Base-by-base conservation (phyloP, 1,140 invertebrate genomes). In the Cyclina sinensis region DNA sequence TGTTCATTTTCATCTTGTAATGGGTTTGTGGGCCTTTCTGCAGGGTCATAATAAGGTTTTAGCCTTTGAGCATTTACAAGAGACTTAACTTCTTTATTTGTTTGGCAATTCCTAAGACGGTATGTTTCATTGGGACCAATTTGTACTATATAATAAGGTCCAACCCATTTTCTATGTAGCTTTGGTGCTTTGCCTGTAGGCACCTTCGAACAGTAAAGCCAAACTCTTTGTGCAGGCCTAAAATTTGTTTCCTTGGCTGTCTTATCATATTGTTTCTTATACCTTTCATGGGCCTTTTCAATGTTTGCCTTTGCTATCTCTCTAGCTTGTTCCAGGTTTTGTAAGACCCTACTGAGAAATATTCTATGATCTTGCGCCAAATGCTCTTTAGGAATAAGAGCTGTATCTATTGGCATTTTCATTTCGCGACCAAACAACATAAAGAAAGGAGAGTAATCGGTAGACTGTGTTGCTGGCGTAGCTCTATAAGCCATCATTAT, bases 381-480 rank as follows among this genome's bases (percentile, higher is more conserved):
- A 74, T n/a, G n/a, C 16, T 82, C 74, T 39, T 54, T 57, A 14
- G 82, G 86, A 46, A 57, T 79, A 1, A 89, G 7, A 24, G 5
- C 30, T 59, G 68, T 81, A 37, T 90, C 89, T 21, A 90, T 54
- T 4, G 86, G 87, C 3, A 88, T 0, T 0, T 54, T 89, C 79
- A 89, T 88, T 70, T 90, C 89, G 68, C 70, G 74, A 24, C 84
- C 87, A 84, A 81, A 90, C 0, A 92, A 21, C 32, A 91, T 39
- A 16, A 76, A 54, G 43, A 54, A 90, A 9, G 86, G 86, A 30
- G 78, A 70, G 48, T 39, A 80, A 21, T 35, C 86, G 35, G 82
- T 89, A 4, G 85, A 80, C 37, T 89, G 84, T 4, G 88, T 88
- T 11, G 70, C 46, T 27, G 82, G 46, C 14, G 82, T 89, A 32